Evolutionary conservation across 1,140 invertebrate genomes (phyloP), one percentile per base, ranked within the genome.

Genomic region (Pseudoatta argentina): DNA sequence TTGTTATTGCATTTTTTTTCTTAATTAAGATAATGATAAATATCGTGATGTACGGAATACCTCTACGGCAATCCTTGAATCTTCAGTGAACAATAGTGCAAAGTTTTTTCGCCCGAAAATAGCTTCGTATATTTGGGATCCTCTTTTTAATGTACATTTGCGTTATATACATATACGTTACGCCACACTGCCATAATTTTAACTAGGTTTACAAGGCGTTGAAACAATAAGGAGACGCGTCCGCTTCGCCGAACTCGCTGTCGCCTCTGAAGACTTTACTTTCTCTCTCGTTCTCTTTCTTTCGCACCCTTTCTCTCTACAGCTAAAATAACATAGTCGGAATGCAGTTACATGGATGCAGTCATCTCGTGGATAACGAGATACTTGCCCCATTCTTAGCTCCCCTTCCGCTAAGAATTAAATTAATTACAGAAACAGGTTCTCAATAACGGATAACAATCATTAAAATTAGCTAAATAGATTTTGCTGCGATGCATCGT

Each of bases 401-500:
- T 85, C 78, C 86, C 85, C 88, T 81, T 92, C 83, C 86, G 71
- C 85, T 91, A 91, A 90, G 92, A 93, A 89, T 89, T 92, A 92
- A 91, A 89, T 87, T 93, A 91, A 88, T 88, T 89, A 87, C 92
- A 89, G 89, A 92, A 71, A 90, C 91, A 93, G 91, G 91, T 87
- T 91, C 59, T 91, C 79, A 89, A 86, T 91, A 93, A 94, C 92
- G 91, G 91, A 85, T 94, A 92, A 92, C 89, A 86, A 88, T 88
- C 83, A 91, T 88, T 82, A 88, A 87, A 95, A 95, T 96, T 96
- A 96, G 94, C 95, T 96, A 96, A 98, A 98, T 93, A 98, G 95
- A 93, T 98, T 98, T 94, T 98, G 98, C 94, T 98, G 98, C 86
- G 97, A 97, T 53, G 97, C 95, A 94, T 98, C 98, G 92, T 98